Evolutionary conservation across 2,113 vertebrate genomes (phyloP).

Genomic region (Nycticorax nycticorax): DNA sequence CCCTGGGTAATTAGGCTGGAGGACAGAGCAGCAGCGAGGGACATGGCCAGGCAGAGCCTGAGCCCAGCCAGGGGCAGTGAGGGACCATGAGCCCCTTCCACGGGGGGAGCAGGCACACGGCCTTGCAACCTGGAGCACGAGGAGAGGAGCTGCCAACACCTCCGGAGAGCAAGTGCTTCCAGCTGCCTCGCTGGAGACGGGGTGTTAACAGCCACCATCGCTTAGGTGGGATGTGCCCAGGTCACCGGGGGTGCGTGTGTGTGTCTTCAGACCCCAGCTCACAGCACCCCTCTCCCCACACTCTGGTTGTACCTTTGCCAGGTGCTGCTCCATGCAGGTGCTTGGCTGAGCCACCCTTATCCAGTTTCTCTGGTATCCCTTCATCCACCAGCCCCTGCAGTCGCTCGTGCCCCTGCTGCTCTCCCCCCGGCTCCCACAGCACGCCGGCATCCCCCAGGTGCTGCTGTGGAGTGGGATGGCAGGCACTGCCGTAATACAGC

Average conservation of each 20-base stretch:
- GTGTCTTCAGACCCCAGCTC: background rate
- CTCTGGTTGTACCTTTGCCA: background rate
- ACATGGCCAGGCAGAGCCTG: background rate
- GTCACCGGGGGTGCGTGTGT: background rate
- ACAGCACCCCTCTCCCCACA: rapidly evolving
- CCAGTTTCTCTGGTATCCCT: background rate
- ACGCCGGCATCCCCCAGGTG: background rate
- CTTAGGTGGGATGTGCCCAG: background rate
- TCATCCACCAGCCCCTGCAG: background rate
- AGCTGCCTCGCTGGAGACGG: rapidly evolving
- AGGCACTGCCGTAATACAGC: background rate
- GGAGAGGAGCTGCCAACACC: background rate
- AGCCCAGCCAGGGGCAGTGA: background rate
- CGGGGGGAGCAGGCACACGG: rapidly evolving
- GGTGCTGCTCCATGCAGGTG: background rate
- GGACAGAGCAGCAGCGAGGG: background rate
- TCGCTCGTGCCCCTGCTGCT: rapidly evolving
- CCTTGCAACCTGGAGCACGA: background rate
- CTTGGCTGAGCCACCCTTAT: background rate
- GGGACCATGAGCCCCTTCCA: background rate
- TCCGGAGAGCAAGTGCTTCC: background rate
- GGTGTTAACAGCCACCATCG: background rate
- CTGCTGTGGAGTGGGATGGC: background rate
- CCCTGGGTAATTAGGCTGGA: background rate
- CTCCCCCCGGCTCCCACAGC: background rate